Base-by-base conservation (phyloP, 1,140 invertebrate species). In the Dufourea novaeangliae region DNA sequence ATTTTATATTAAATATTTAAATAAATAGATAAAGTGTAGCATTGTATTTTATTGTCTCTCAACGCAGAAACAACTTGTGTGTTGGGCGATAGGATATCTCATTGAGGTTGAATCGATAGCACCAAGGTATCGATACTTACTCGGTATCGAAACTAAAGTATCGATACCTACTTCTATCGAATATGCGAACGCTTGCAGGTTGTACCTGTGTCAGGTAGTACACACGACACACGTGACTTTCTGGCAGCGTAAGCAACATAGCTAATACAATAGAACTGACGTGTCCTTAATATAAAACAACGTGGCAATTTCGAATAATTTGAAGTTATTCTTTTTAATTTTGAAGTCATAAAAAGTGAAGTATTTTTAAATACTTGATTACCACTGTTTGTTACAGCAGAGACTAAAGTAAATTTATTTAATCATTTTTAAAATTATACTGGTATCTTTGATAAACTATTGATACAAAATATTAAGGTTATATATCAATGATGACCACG, bases 281-380 rank as follows among this genome's bases (percentile, higher is more conserved):
- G 86, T 87, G 86, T 87, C 85, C 73, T 62, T 79, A 81, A 79
- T 80, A 57, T 56, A 46, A 74, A 77, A 70, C 80, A 87, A 86
- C 86, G 85, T 87, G 86, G 85, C 86, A 85, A 62, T n/a, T 27
- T 2, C 2, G 17, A 59, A 72, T 54, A 20, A n/a, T 22, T 54
- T 14, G 29, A 4, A n/a, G n/a, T 37, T 54, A 46, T 12, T 41
- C 2, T 39, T 14, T 17, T n/a, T 32, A 5, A n/a, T 27, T 61
- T 20, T 12, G 12, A 37, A 71, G 14, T 17, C 1, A 20, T 25
- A 14, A 14, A 20, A 20, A 25, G 0, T 7, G 25, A 59, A 27
- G 59, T 14, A 69, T 4, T 59, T 34, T 7, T 22, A 7, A 27
- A 50, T 46, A 14, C 8, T 5, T 10, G 7, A 0, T 6, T 11